phyloP scores from a whole-genome alignment of 2,113 vertebrate species.

The Plestiodon gilberti region DNA sequence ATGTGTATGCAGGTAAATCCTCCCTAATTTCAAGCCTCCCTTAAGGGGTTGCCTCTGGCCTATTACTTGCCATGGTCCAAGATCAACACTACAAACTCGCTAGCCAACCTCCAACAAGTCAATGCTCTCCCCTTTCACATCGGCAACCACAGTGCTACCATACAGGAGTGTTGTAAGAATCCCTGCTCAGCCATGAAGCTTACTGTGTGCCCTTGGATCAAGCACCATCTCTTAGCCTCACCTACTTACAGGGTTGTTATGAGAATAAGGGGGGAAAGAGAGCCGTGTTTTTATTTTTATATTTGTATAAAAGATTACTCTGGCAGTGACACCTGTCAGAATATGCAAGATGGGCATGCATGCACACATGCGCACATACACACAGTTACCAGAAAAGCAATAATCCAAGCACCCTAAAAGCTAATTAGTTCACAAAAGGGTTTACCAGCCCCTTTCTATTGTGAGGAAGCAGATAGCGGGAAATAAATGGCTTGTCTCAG shows the following conservation, averaged over 20 bases:
- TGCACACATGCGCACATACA: not conserved
- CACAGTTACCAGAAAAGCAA: not conserved
- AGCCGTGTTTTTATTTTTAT: not conserved
- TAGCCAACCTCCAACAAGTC: not conserved
- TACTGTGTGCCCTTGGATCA: too few species aligned
- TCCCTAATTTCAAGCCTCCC: too few species aligned
- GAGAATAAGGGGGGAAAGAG: not conserved
- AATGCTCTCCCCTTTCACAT: too few species aligned
- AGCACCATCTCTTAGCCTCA: not conserved
- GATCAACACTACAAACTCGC: not conserved
- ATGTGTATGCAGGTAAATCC: too few species aligned
- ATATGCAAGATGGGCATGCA: too few species aligned
- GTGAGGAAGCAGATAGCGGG: not conserved
- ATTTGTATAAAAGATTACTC: too few species aligned
- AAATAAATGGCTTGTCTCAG: rapidly evolving
- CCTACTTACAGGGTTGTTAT: not conserved
- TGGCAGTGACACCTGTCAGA: not conserved
- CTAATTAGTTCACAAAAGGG: not conserved
- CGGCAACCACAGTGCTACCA: not conserved
- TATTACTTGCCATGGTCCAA: not conserved
- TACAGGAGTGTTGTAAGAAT: not conserved
- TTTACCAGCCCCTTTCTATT: not conserved
- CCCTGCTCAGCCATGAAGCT: not conserved
- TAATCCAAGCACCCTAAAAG: not conserved
- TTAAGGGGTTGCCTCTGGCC: not conserved